Conservation (phyloP, 1,140 invertebrate genomes). For the Zeugodacus cucurbitae region DNA sequence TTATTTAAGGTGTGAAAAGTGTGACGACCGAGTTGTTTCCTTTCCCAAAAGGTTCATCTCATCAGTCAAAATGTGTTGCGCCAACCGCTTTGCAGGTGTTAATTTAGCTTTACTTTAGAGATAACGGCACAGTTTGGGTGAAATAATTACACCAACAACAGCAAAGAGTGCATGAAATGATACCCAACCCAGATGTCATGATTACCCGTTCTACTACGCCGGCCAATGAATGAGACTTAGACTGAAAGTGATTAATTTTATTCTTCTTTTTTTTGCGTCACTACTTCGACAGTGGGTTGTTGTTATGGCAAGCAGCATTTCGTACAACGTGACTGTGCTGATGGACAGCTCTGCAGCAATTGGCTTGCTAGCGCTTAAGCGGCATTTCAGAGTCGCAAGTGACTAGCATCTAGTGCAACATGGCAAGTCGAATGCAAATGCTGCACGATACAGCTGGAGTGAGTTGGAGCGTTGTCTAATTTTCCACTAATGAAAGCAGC, state of each 20-base stretch:
- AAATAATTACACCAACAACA: slow-evolving; percentile 28
- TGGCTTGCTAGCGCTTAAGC: background rate
- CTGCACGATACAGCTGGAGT: background rate
- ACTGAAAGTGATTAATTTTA: background rate
- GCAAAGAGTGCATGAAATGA: background rate
- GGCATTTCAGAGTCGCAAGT: background rate
- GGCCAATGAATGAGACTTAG: background rate
- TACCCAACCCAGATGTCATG: slow-evolving; percentile 15
- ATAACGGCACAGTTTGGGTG: background rate
- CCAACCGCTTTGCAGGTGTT: slow-evolving; percentile 21
- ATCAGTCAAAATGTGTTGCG: background rate
- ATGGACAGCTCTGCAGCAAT: slow-evolving; percentile 1
- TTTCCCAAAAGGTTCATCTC: slow-evolving; percentile 15
- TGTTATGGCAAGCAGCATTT: background rate
- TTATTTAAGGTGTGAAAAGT: background rate
- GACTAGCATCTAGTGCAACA: background rate
- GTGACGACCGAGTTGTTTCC: background rate
- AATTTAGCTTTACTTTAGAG: background rate
- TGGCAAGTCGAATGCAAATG: background rate
- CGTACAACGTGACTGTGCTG: background rate
- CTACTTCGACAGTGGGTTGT: background rate
- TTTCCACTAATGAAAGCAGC: background rate
- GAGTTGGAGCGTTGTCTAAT: background rate
- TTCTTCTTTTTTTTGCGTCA: background rate
- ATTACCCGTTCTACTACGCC: background rate